phyloP scores from a whole-genome alignment of 2,797 vertebrate species.

The Micropoecilia bifurca region DNA sequence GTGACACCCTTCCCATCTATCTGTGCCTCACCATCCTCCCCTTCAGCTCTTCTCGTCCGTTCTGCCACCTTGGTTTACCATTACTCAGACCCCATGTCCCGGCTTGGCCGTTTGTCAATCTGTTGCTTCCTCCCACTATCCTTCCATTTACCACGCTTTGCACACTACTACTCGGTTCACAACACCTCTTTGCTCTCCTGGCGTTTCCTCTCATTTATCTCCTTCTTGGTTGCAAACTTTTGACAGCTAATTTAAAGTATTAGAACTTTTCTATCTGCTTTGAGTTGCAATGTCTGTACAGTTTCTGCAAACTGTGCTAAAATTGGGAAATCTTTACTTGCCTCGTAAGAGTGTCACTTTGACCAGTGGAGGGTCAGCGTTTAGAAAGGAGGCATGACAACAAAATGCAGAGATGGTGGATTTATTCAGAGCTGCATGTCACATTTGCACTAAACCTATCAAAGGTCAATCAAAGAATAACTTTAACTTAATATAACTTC shows the following conservation, averaged over 20 bases:
- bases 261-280: neutral
- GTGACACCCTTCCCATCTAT: constrained; percentile 65
- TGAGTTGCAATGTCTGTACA: neutral
- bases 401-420: too few species aligned
- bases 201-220: constrained; percentile 4
- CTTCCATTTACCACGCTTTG: constrained; percentile 18
- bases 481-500: too few species aligned
- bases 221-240: constrained; percentile 10
- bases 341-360: too few species aligned
- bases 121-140: constrained; percentile 49
- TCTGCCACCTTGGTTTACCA: constrained; percentile 60
- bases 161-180: constrained; percentile 16
- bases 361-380: too few species aligned
- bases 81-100: constrained; percentile 52
- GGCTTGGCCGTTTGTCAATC: constrained; percentile 48
- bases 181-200: constrained; percentile 13
- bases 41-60: constrained; percentile 49
- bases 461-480: too few species aligned
- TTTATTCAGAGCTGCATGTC: too few species aligned
- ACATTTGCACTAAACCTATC: too few species aligned
- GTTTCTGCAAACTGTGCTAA: neutral
- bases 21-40: constrained; percentile 58
- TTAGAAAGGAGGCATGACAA: too few species aligned
- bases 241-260: neutral
- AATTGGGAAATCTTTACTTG: neutral